phyloP scores from a whole-genome alignment of 2,797 vertebrate genomes.

The Mionectes olivaceus region DNA sequence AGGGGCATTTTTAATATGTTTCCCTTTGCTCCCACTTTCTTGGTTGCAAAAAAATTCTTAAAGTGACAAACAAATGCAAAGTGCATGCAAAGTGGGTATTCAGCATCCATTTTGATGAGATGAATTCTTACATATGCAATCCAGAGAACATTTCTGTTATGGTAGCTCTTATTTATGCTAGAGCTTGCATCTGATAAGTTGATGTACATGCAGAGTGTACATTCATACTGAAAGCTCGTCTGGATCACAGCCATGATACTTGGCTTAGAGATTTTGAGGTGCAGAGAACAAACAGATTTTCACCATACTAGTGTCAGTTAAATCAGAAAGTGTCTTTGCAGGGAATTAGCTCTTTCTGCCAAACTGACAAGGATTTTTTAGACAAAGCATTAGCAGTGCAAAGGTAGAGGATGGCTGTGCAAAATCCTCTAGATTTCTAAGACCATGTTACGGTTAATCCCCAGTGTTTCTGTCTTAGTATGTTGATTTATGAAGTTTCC shows the following conservation, averaged over 20 bases:
- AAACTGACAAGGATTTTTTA: constrained; percentile 30
- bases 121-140: not conserved
- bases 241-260: not conserved
- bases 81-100: not conserved
- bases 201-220: not conserved
- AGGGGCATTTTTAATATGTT: not conserved
- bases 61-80: not conserved
- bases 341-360: constrained; percentile 44
- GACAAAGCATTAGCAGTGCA: not conserved
- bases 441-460: not conserved
- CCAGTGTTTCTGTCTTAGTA: not conserved
- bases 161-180: not conserved
- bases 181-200: not conserved
- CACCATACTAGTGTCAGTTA: constrained; percentile 8
- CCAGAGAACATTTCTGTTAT: not conserved
- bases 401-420: not conserved
- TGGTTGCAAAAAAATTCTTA: not conserved
- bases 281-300: constrained; percentile 37
- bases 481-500: not conserved
- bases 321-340: constrained; percentile 40
- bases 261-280: constrained; percentile 27
- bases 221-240: not conserved
- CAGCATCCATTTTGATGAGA: not conserved
- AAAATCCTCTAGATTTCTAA: constrained; percentile 28
- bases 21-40: not conserved